Base-by-base conservation (phyloP, 2,797 vertebrate genomes). In the Salmo trutta region DNA sequence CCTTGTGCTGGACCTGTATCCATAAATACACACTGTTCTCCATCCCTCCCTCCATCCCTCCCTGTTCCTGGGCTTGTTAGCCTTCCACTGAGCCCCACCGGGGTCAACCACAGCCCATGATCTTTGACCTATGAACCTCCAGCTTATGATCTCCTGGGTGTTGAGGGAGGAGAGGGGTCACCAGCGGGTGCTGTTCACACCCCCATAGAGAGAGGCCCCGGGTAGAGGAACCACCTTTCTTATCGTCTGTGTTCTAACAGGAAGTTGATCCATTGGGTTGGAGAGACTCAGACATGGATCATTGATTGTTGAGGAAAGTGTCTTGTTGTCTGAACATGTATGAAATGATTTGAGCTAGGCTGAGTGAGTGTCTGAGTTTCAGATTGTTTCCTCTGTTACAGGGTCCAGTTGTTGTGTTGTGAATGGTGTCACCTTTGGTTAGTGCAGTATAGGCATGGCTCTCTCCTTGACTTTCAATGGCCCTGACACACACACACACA, bases 91-190 rank as follows among this genome's bases (percentile, higher is more conserved):
- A 82, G 74, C 29, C 29, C 73, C 47, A 4, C 75, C 72, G 4
- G 0, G 27, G 73, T 81, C 67, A 14, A 64, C 67, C 75, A 19
- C 21, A 14, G 73, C 54, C 52, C 76, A 5, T 2, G 56, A 4
- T 77, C 69, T 82, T 82, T 85, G 78, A 90, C 87, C 88, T 84
- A 79, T 53, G 87, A 70, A 88, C 81, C 84, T 41, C 8, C 41
- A 41, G 41, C 41, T 41, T 41, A 41, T 10, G 36, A 41, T 41
- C 72, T 51, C 21, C 16, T 77, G 71, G 76, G 75, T 64, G 73
- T 71, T 85, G 79, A 83, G 3, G 79, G 19, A 10, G 41, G 81
- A 83, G 65, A 80, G 59, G 66, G 85, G 82, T 83, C 85, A 54
- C 41, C 56, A 27, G 76, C 54, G 36, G 27, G 74, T 19, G 5